Conservation (phyloP, 2,888 invertebrate species). For the Euplexia lucipara region DNA sequence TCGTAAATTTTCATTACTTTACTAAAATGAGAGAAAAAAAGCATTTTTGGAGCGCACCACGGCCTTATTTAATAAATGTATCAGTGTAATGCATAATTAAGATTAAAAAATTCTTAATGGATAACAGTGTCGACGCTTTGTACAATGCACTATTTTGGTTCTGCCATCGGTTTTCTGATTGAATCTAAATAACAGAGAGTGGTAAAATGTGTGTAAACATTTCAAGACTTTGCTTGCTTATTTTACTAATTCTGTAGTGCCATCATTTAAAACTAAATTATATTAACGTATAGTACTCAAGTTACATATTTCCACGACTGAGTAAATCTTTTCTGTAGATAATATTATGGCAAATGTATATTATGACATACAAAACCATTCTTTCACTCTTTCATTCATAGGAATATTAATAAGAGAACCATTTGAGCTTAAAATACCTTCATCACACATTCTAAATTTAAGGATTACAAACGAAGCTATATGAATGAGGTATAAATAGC, state of each 20-base stretch:
- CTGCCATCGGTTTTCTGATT: background rate
- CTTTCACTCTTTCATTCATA: too few relatives aligned
- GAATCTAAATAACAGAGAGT: background rate
- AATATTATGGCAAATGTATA: too few relatives aligned
- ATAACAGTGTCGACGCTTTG: conserved; percentile 25
- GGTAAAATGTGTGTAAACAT: background rate
- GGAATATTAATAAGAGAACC: too few relatives aligned
- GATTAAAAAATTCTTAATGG: conserved; percentile 70
- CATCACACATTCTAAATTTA: too few relatives aligned
- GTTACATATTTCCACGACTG: too few relatives aligned
- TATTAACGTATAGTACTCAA: too few relatives aligned
- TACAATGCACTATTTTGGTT: background rate
- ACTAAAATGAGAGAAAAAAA: conserved; percentile 71
- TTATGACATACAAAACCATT: too few relatives aligned
- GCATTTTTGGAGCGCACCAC: conserved; percentile 62
- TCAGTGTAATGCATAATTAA: conserved; percentile 77
- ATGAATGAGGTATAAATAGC: too few relatives aligned
- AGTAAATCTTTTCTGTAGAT: too few relatives aligned
- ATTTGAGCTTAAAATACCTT: too few relatives aligned
- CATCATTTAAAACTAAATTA: too few relatives aligned
- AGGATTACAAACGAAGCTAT: background rate
- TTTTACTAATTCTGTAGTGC: too few relatives aligned
- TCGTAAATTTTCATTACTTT: conserved; percentile 78
- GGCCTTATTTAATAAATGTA: conserved; percentile 73
- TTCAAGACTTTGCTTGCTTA: background rate